A percentile compares a stretch with the other conserved stretches of the same genome.
Evolutionary conservation across 2,888 invertebrate species (phyloP).

Genomic region (Mesopsocus fuscifrons): DNA sequence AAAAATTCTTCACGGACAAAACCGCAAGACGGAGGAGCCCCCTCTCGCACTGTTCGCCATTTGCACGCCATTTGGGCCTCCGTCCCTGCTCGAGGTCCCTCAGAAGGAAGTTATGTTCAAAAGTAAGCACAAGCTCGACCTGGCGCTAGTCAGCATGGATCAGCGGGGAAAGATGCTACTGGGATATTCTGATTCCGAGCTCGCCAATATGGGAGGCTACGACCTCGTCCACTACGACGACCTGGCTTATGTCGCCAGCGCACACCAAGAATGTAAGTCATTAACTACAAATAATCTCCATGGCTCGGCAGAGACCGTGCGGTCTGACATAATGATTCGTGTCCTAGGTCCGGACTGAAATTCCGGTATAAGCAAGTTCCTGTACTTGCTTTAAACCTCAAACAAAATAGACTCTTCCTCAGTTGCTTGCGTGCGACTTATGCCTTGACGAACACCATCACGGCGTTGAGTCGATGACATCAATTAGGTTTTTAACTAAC

Average conservation of each 20-base stretch:
- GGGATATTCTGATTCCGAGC: slow-evolving; percentile 81
- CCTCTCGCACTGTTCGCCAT: slow-evolving; percentile 91
- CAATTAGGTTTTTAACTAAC: no score
- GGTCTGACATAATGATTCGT: no score
- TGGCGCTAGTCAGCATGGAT: slow-evolving; percentile 93
- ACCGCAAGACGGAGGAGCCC: slow-evolving; percentile 82
- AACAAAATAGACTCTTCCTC: no score
- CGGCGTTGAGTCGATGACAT: no score
- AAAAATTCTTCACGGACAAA: slow-evolving; percentile 91
- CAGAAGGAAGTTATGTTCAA: slow-evolving; percentile 99
- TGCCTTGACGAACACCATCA: no score
- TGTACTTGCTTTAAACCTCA: no score
- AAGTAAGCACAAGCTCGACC: slow-evolving; percentile 96
- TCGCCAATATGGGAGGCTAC: slow-evolving; percentile 89
- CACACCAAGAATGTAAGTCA: slow-evolving; percentile 94
- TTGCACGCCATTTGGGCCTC: slow-evolving; percentile 97
- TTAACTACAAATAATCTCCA: not conserved
- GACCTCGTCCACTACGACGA: slow-evolving; percentile 97
- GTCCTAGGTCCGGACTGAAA: no score
- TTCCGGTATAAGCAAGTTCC: no score
- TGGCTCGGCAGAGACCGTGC: no score
- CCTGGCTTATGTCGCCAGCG: slow-evolving; percentile 90
- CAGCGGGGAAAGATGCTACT: slow-evolving; percentile 79
- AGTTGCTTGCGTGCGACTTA: no score
- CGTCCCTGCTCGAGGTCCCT: slow-evolving; percentile 88